A percentile compares a stretch with the other conserved stretches of the same genome.
Evolutionary conservation across 2,113 vertebrate species (phyloP).

Genomic region (Megalops atlanticus): DNA sequence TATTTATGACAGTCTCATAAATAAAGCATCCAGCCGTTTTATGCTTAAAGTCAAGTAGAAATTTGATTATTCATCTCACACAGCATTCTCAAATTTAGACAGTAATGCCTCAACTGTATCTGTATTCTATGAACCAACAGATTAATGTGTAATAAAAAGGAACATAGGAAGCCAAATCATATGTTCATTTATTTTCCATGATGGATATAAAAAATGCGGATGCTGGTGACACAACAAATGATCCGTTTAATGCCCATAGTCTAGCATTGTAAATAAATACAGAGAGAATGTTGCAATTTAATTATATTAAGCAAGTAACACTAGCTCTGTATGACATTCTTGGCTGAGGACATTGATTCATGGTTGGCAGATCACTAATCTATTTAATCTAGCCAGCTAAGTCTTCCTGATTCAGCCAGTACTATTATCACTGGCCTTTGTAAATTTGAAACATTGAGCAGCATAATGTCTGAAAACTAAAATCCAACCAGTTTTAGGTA

Average conservation of each 20-base stretch:
- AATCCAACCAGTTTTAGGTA: neutral
- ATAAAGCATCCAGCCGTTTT: constrained; percentile 44
- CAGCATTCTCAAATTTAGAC: constrained; percentile 37
- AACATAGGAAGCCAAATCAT: neutral
- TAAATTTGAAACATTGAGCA: neutral
- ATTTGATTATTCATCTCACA: constrained; percentile 37
- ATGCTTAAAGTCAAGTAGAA: constrained; percentile 42
- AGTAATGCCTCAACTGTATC: constrained; percentile 23
- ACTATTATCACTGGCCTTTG: too few species aligned
- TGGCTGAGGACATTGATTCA: neutral
- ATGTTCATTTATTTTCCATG: too few species aligned
- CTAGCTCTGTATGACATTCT: neutral
- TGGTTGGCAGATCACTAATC: too few species aligned
- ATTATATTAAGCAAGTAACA: neutral
- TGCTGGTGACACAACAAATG: neutral
- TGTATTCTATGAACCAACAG: constrained; percentile 11
- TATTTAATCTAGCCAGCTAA: neutral
- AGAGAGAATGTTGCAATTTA: neutral
- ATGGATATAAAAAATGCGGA: neutral
- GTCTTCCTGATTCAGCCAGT: neutral
- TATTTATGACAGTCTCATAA: constrained; percentile 44
- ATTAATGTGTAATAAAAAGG: neutral
- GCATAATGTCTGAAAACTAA: neutral
- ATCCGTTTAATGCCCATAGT: too few species aligned
- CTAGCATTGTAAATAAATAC: neutral